Evolutionary conservation across 2,797 vertebrate genomes (phyloP).

Genomic region (Diplodus puntazzo): DNA sequence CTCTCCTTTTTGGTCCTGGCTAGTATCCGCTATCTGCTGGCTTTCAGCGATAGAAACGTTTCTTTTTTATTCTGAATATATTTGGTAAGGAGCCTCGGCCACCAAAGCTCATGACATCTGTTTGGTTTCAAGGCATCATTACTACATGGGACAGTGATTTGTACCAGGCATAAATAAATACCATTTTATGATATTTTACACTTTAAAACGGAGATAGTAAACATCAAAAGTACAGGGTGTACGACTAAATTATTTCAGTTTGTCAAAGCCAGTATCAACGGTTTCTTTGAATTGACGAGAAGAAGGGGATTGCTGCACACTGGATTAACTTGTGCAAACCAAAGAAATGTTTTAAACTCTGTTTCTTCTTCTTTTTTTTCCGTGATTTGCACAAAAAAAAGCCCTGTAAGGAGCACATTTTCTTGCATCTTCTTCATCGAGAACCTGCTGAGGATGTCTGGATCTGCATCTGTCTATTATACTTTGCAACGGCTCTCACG

Average conservation of each 20-base stretch:
- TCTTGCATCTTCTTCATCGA: constrained; percentile 34
- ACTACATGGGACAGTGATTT: constrained; percentile 16
- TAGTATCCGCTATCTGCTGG: not conserved
- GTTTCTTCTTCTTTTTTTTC: constrained; percentile 26
- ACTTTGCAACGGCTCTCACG: constrained; percentile 28
- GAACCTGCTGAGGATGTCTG: constrained; percentile 23
- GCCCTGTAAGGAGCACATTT: constrained; percentile 46
- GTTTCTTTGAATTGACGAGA: constrained; percentile 19
- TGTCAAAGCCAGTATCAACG: constrained; percentile 34
- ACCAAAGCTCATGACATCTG: not conserved
- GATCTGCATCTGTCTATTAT: constrained; percentile 41
- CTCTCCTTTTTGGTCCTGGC: not conserved
- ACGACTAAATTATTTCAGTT: constrained; percentile 10
- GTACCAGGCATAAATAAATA: constrained; percentile 10
- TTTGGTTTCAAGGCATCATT: constrained; percentile 1
- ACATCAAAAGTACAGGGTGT: constrained; percentile 22
- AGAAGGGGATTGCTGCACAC: constrained; percentile 52
- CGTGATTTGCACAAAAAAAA: constrained; percentile 73
- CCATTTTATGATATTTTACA: not conserved
- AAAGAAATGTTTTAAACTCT: constrained; percentile 72
- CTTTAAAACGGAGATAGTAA: constrained; percentile 21
- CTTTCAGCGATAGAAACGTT: not conserved
- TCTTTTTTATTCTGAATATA: not conserved
- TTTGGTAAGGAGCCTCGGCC: not conserved
- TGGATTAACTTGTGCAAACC: constrained; percentile 76